Conservation (phyloP, 2,113 vertebrate species). For the Chamaea fasciata region DNA sequence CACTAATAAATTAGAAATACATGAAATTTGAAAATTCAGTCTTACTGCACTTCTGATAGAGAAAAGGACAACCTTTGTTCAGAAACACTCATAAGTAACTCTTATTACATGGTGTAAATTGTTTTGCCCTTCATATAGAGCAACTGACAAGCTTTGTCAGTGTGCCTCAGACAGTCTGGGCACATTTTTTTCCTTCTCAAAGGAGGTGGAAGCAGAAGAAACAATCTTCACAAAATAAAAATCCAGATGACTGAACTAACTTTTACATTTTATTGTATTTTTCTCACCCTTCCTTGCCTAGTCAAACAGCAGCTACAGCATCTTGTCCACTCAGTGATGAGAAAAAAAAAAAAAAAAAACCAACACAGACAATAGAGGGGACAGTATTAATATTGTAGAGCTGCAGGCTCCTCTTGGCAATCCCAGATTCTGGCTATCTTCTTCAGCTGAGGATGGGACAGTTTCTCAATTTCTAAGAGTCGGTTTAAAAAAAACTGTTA, state of each 20-base stretch:
- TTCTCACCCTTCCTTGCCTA: neutral
- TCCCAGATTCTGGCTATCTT: neutral
- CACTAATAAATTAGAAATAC: neutral
- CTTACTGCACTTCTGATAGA: neutral
- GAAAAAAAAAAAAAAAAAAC: neutral
- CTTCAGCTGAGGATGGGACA: neutral
- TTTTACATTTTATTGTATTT: neutral
- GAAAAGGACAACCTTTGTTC: neutral
- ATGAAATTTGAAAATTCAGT: neutral
- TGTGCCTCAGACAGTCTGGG: neutral
- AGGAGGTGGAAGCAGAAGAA: neutral
- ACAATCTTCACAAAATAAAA: neutral
- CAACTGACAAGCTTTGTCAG: neutral
- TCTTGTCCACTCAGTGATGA: neutral
- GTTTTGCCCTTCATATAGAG: neutral
- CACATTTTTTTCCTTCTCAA: neutral
- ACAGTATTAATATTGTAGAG: neutral
- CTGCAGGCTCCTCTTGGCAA: neutral
- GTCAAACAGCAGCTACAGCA: neutral
- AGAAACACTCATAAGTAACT: neutral
- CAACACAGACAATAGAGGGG: fast-evolving
- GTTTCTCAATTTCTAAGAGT: neutral
- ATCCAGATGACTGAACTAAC: neutral
- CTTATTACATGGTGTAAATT: neutral
- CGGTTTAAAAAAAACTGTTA: neutral